Evolutionary conservation across 53 echinoderm and acorn worm species (phyloP).

Genomic region (Astropecten irregularis): DNA sequence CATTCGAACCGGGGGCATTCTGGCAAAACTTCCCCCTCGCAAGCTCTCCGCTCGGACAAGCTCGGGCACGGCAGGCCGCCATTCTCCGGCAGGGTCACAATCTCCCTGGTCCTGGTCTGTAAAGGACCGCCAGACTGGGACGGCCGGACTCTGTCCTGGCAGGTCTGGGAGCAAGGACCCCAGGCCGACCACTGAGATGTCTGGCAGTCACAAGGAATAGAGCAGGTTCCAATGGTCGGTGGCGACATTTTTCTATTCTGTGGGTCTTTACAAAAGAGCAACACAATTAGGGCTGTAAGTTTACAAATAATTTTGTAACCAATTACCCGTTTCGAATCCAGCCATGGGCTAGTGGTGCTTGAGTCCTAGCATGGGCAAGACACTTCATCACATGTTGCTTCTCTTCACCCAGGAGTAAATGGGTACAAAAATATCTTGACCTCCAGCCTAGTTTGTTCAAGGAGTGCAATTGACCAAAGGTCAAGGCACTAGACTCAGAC

Average conservation of each 20-base stretch:
- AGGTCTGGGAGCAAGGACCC: slow-evolving; percentile 83
- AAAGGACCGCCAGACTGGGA: slow-evolving; percentile 15
- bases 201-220: slow-evolving; percentile 85
- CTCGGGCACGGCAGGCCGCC: slow-evolving; percentile 86
- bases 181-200: slow-evolving; percentile 80
- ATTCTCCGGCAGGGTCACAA: slow-evolving; percentile 69
- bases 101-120: slow-evolving; percentile 68
- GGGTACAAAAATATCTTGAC: too few species aligned
- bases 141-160: slow-evolving; percentile 54
- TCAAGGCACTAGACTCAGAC: too few species aligned
- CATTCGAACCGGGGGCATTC: slow-evolving; percentile 76
- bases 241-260: neutral
- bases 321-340: too few species aligned
- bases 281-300: too few species aligned
- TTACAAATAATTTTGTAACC: too few species aligned
- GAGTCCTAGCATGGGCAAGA: too few species aligned
- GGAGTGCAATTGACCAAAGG: too few species aligned
- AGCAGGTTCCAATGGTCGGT: slow-evolving; percentile 55
- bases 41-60: slow-evolving; percentile 65
- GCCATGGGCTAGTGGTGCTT: too few species aligned
- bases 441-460: too few species aligned
- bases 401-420: too few species aligned
- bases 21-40: slow-evolving; percentile 56
- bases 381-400: too few species aligned
- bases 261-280: too few species aligned